phyloP scores from a whole-genome alignment of 2,113 vertebrate genomes.

The Penelope pileata region DNA sequence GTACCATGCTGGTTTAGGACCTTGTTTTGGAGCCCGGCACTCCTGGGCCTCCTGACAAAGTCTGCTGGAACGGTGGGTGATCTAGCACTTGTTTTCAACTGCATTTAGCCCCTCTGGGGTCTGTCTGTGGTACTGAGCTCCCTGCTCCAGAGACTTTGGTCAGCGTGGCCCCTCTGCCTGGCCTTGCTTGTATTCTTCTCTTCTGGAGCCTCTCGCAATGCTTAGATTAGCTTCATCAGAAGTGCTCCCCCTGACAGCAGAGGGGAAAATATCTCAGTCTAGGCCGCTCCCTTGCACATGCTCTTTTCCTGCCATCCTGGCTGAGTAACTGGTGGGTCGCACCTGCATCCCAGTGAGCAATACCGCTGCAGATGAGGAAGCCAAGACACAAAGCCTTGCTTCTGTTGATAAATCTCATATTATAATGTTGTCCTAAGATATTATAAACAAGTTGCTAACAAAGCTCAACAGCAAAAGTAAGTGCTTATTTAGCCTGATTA shows the following conservation, averaged over 20 bases:
- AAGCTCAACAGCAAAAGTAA: background rate
- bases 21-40: background rate
- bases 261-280: background rate
- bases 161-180: background rate
- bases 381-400: background rate
- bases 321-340: accelerated
- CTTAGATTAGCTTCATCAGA: background rate
- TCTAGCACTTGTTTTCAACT: background rate
- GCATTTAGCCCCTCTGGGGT: background rate
- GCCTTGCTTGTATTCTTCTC: background rate
- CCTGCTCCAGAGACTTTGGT: background rate
- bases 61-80: background rate
- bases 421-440: background rate
- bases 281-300: background rate
- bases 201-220: background rate
- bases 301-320: background rate
- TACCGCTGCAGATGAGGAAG: background rate
- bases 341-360: background rate
- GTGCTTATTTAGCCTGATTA: background rate
- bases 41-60: background rate
- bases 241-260: background rate
- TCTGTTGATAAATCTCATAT: background rate
- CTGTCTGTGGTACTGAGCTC: background rate
- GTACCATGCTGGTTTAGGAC: background rate
- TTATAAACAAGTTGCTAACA: background rate